Base-by-base conservation (phyloP, 1,140 invertebrate species). In the Drosophila lini region DNA sequence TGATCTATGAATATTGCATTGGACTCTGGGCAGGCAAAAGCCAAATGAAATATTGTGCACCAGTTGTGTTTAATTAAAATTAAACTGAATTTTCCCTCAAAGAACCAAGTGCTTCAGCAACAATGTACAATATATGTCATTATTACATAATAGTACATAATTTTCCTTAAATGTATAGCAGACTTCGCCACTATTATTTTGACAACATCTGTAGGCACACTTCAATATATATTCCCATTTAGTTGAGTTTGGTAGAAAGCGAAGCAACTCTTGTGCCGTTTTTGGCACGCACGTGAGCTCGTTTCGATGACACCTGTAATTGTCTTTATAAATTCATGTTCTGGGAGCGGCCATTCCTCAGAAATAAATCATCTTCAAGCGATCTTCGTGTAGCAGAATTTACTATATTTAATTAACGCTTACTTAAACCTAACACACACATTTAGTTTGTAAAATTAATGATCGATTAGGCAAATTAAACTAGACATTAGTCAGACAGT, bases 361-460 rank as follows among this genome's bases (percentile, higher is more conserved):
- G n/a, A 34, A 62, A 60, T 41, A 45, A 45, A 15, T 8, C 15
- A 36, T 22, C 22, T 15, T 19, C 11, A 22, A 9, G 22, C 0
- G 5, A 45, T 48, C 61, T 65, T 63, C 65, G 36, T 60, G 65
- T 74, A 83, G 84, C 83, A 80, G 67, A 89, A 71, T 77, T 56
- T 61, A 70, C 84, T 88, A 84, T 84, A 81, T 89, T 90, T 89
- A 89, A 79, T 89, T 90, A 89, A 58, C 60, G 63, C 78, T 89
- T 89, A 89, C 84, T 89, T 89, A 89, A 65, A 77, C 85, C 84
- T 89, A 89, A 90, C 81, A 90, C 84, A 89, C 84, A 89, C 84
- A 89, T 89, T 89, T 90, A 90, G 84, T 90, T 84, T 55, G 61
- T 78, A 80, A 65, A 68, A 79, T 82, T 83, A 57, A 56, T 58